These are phyloP conservation scores for Trypoxylus dichotomus DNA, from an alignment of 1,140 invertebrate species.

Conservation along the genomic window DNA sequence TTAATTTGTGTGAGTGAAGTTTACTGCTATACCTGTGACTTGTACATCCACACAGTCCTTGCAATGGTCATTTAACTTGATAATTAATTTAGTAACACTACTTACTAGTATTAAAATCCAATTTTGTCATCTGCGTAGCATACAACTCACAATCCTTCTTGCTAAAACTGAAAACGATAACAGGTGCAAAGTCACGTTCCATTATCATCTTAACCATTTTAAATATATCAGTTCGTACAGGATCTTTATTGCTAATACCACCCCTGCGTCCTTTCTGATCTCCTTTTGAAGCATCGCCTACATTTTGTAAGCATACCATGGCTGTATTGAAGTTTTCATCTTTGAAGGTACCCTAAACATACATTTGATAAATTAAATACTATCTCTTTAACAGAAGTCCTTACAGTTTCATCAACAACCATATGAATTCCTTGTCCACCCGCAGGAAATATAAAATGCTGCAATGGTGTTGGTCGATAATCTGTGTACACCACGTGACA, in stretches of 20 bases:
- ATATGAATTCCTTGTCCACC: slow-evolving; percentile 95
- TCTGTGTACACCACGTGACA: slow-evolving; percentile 99
- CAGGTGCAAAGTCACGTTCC: slow-evolving; percentile 95
- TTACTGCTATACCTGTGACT: no score
- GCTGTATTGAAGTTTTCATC: slow-evolving; percentile 98
- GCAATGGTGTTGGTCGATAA: slow-evolving; percentile 93
- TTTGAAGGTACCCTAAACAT: slow-evolving; percentile 78
- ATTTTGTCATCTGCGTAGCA: slow-evolving; percentile 93
- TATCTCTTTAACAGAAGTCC: slow-evolving; percentile 28
- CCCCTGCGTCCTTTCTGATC: slow-evolving; percentile 73
- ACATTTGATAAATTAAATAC: not conserved
- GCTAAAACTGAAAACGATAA: slow-evolving; percentile 99
- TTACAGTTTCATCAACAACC: slow-evolving; percentile 89
- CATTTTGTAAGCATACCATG: slow-evolving; percentile 82
- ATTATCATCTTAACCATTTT: slow-evolving; percentile 99
- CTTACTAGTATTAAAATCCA: slow-evolving; percentile 92
- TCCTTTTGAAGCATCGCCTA: slow-evolving; percentile 74
- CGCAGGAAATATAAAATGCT: slow-evolving; percentile 97
- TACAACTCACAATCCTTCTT: slow-evolving; percentile 98
- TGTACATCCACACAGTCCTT: no score
- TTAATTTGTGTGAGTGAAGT: no score
- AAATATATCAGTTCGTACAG: slow-evolving; percentile 84
- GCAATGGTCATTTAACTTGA: no score
- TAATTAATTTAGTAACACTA: no score
- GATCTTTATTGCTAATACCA: slow-evolving; percentile 63